Conservation (phyloP, 2,113 vertebrate species). For the Jacana jacana region DNA sequence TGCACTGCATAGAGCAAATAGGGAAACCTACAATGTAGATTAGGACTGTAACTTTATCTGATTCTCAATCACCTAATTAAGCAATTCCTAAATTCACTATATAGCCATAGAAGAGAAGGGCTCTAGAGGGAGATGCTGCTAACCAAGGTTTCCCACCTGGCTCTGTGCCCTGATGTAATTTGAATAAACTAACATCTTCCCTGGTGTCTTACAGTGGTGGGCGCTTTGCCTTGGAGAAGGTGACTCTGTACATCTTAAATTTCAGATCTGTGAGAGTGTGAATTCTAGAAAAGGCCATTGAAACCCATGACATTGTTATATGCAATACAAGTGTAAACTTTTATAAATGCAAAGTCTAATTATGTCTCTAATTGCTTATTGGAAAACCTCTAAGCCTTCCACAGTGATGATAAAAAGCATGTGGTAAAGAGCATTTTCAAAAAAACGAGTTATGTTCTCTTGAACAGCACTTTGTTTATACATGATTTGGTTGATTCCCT, state of each 20-base stretch:
- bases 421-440: neutral
- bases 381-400: conserved; percentile 10
- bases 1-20: neutral
- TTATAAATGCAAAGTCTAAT: neutral
- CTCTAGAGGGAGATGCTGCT: neutral
- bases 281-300: neutral
- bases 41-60: neutral
- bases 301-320: neutral
- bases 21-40: neutral
- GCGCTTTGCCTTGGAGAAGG: neutral
- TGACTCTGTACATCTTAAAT: neutral
- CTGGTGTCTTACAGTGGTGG: neutral
- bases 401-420: neutral
- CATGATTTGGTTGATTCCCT: neutral
- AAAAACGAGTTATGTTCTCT: neutral
- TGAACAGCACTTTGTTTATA: neutral
- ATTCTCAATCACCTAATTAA: neutral
- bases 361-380: neutral
- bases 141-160: neutral
- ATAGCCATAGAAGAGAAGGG: neutral
- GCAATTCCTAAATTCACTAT: neutral
- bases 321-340: neutral
- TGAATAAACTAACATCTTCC: neutral
- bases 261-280: neutral
- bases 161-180: neutral